Evolutionary conservation across 2,113 vertebrate genomes (phyloP), one percentile per base, ranked within the genome.

Genomic region (Zootoca vivipara): DNA sequence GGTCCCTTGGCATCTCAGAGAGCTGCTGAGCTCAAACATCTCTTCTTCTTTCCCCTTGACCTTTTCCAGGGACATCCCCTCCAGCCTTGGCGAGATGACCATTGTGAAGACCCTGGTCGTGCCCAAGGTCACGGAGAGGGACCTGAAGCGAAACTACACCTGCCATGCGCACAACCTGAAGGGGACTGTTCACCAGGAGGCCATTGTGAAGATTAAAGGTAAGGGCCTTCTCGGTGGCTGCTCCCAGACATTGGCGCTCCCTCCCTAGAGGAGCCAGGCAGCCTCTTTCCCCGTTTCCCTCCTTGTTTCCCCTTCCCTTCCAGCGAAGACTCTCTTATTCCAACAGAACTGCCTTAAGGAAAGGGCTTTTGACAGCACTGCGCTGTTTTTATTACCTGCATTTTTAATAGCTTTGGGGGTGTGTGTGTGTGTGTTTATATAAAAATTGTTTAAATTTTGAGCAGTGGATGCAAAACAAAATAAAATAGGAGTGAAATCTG

Each of bases 101-200:
- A 83, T 95, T 64, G 89, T 65, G 80, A 96, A 92, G 83, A 90
- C 91, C 67, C 91, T 98, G 75, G 93, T 78, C 18, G 93, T 98
- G 86, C 93, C 96, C 79, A 96, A 97, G 38, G 95, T 97, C 87
- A 97, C 95, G 2, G 65, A 95, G 2, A 95, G 97, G 62, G 98
- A 98, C 82, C 93, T 98, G 91, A 96, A 94, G 92, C 94, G 93
- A 78, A 97, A 96, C 92, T 98, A 98, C 58, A 97, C 97, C 20
- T 98, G 98, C 93, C 95, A 96, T 0, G 98, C 97, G 83, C 95
- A 92, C 87, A 98, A 98, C 0, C 74, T 90, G 74, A 93, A 62
- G 77, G 97, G 97, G 24, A 90, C 96, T 56, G 89, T 80, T 40
- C 90, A n/a, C 2, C 93, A 78, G 82, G 91, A 93, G 79, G 97